These are phyloP conservation scores for Pachypeltis micranthus DNA, from an alignment of 1,140 invertebrate species.

Conservation along the genomic window DNA sequence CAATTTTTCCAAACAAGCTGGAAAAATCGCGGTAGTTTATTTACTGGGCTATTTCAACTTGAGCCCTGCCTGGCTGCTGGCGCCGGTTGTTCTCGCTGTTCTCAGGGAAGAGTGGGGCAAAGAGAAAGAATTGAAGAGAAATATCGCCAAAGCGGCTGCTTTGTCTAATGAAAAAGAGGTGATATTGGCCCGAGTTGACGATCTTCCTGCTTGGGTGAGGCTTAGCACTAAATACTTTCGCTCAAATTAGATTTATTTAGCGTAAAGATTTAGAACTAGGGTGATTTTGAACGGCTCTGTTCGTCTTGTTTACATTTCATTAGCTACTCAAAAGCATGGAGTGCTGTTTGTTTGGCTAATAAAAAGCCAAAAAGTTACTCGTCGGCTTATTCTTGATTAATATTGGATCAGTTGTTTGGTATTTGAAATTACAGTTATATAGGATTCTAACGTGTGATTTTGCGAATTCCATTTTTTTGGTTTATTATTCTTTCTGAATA, in stretches of 20 bases:
- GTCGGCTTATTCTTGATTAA: no score
- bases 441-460: slow-evolving; percentile 1
- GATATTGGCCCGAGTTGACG: slow-evolving; percentile 69
- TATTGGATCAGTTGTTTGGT: not conserved
- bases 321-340: no score
- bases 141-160: slow-evolving; percentile 66
- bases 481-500: no score
- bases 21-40: slow-evolving; percentile 58
- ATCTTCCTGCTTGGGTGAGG: slow-evolving; percentile 79
- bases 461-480: slow-evolving; percentile 19
- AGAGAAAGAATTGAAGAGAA: slow-evolving; percentile 58
- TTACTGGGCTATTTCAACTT: slow-evolving; percentile 74
- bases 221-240: not conserved
- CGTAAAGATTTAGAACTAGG: no score
- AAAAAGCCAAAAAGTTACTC: no score
- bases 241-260: no score
- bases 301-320: no score
- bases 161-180: slow-evolving; percentile 72
- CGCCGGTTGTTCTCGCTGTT: slow-evolving; percentile 65
- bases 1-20: slow-evolving; percentile 32
- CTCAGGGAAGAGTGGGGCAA: slow-evolving; percentile 66
- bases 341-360: no score
- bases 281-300: no score
- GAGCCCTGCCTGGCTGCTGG: slow-evolving; percentile 74
- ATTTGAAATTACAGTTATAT: not conserved